Evolutionary conservation across 2,113 vertebrate species (phyloP).

Genomic region (Pteronura brasiliensis): DNA sequence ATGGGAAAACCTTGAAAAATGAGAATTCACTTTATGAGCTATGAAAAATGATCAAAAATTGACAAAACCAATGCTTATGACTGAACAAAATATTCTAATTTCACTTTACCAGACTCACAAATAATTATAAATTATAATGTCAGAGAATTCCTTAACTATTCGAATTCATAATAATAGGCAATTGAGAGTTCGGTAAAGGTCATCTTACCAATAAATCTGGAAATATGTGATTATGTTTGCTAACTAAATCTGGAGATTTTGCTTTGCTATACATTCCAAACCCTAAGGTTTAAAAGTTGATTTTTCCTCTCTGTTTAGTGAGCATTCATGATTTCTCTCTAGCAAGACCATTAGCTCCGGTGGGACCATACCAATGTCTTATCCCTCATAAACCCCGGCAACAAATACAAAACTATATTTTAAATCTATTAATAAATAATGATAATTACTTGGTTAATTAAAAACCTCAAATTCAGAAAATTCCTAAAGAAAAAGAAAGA

Average conservation of each 20-base stretch:
- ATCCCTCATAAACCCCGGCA: neutral
- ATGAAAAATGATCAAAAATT: neutral
- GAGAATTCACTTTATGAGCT: neutral
- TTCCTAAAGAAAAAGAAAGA: neutral
- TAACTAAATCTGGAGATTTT: neutral
- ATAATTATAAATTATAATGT: neutral
- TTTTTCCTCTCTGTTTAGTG: neutral
- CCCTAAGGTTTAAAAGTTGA: neutral
- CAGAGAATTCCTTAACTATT: neutral
- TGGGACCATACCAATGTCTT: neutral
- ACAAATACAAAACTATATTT: neutral
- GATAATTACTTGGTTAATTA: neutral
- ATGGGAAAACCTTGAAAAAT: neutral
- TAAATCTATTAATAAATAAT: neutral
- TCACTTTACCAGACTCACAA: neutral
- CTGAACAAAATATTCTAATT: neutral
- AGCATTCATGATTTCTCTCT: neutral
- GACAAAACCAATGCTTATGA: neutral
- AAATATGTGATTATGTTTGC: neutral
- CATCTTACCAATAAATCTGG: neutral
- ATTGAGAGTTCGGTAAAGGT: neutral
- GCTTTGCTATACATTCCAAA: neutral
- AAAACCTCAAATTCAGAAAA: conserved; percentile 29
- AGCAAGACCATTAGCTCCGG: neutral
- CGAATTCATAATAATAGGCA: neutral